Evolutionary conservation across 2,888 invertebrate species (phyloP), one percentile per base, ranked within the genome.

Genomic region (Ophion ellenae): DNA sequence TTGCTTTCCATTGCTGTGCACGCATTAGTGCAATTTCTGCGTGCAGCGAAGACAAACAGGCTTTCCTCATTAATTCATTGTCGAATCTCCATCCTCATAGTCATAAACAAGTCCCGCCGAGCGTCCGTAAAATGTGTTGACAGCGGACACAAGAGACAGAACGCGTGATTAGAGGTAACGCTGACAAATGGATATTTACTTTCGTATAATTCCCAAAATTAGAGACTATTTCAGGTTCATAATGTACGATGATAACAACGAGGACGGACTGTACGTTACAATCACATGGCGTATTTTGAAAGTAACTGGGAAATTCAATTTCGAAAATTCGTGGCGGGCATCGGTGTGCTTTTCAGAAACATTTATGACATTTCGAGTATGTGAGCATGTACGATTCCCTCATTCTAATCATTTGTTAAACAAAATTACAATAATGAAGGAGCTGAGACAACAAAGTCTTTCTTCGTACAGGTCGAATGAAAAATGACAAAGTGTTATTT

Each of bases 41-140:
- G n/a, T 17, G 32, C 59, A 53, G 40, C 36, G 14, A 74, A 74
- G 59, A 73, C 73, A 67, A 67, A 84, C 74, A 53, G 61, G 36
- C 73, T 73, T 73, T 40, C 74, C 78, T 63, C 47, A 45, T 84
- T 67, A 69, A 81, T 78, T 77, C 81, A 81, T 81, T 81, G 81
- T 81, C 73, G 73, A 47, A 63, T 45, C 32, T 82, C 81, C 75
- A 79, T 85, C 76, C 47, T 32, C 79, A 28, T 61, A 61, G 75
- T 71, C 64, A 75, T 85, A 82, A 85, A 85, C 79, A 76, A 75
- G 82, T n/a, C 61, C 63, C 28, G 45, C 17, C 20, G 6, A 47
- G 66, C 70, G 75, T 71, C 71, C 75, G 85, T 57, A 66, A 67
- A 85, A 66, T 66, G 82, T 71, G 75, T 28, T 47, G 82, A 75